Evolutionary conservation across 64 coral and sea anemone species (phyloP).

Genomic region (Montipora sp.): DNA sequence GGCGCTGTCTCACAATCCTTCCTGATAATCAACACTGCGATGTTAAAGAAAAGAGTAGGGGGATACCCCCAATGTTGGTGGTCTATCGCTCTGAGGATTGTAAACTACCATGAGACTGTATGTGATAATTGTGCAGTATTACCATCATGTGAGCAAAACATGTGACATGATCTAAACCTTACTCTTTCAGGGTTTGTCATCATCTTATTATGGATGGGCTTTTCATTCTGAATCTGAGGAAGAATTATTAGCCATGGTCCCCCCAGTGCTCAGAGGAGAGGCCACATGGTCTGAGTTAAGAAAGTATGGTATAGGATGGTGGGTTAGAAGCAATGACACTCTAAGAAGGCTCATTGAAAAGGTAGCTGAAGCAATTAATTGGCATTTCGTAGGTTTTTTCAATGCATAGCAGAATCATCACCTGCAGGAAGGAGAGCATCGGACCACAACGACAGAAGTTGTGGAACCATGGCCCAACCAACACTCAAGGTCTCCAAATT

Average conservation of each 20-base stretch:
- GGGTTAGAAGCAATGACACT: slow-evolving; percentile 94
- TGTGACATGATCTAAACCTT: background rate
- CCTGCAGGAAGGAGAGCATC: too few species aligned
- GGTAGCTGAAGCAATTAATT: slow-evolving; percentile 39
- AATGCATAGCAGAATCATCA: background rate
- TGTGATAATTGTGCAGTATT: background rate
- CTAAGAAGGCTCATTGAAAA: slow-evolving; percentile 94
- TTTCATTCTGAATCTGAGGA: slow-evolving; percentile 98
- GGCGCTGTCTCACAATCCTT: too few species aligned
- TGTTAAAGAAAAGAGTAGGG: too few species aligned
- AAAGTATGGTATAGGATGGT: slow-evolving; percentile 97
- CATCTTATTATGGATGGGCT: slow-evolving; percentile 94
- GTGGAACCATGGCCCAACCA: too few species aligned
- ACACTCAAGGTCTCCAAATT: too few species aligned
- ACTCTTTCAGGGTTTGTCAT: slow-evolving; percentile 77
- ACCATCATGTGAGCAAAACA: too few species aligned
- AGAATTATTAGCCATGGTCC: slow-evolving; percentile 95
- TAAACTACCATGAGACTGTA: too few species aligned
- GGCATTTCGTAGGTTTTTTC: background rate
- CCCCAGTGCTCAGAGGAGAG: slow-evolving; percentile 87
- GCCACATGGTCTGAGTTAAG: slow-evolving; percentile 88
- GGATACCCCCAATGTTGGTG: too few species aligned
- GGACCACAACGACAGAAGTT: too few species aligned
- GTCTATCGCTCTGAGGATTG: too few species aligned
- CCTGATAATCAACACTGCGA: too few species aligned